Evolutionary conservation across 2,888 invertebrate species (phyloP), one percentile per base, ranked within the genome.

Genomic region (Ptychoptera contaminata): DNA sequence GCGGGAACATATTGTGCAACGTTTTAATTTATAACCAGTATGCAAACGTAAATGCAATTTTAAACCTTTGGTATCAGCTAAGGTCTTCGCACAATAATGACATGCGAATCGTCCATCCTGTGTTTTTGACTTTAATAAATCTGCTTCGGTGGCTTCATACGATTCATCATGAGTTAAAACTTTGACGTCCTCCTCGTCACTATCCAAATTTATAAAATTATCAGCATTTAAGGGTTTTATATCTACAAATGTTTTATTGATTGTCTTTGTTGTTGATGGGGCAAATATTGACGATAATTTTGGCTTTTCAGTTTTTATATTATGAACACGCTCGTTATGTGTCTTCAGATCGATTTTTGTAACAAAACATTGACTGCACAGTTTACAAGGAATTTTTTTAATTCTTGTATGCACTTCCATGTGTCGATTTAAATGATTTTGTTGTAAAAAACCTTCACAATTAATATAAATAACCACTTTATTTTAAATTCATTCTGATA

Each of bases 21-120:
- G 37, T 31, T 48, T 50, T 29, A 50, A 42, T 30, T 50, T 50
- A 23, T 50, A 40, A 11, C 49, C 48, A 3, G 48, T 47, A 32
- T 50, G 49, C 7, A 47, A 36, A 23, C 49, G 43, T 14, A 46
- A 34, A 40, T 50, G 49, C 11, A 50, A 40, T 42, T 41, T 43
- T 5, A 50, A 41, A 5, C 48, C 47, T 44, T 47, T 48, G 9
- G 43, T 41, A 32, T 50, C 49, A 11, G 39, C 44, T 12, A 50
- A 40, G n/a, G 43, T 48, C 35, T 50, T 50, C 31, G 39, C 43
- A 40, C 49, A 50, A 16, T 44, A 42, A 32, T 45, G 40, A 44
- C 49, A 49, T 30, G 42, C 35, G 16, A 39, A 50, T 31, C 44
- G 31, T 10, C 47, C 42, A 31, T 23, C 23, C 23, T 23, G 4